Evolutionary conservation across 1,140 invertebrate genomes (phyloP).

Genomic region (Cydia fagiglandana): DNA sequence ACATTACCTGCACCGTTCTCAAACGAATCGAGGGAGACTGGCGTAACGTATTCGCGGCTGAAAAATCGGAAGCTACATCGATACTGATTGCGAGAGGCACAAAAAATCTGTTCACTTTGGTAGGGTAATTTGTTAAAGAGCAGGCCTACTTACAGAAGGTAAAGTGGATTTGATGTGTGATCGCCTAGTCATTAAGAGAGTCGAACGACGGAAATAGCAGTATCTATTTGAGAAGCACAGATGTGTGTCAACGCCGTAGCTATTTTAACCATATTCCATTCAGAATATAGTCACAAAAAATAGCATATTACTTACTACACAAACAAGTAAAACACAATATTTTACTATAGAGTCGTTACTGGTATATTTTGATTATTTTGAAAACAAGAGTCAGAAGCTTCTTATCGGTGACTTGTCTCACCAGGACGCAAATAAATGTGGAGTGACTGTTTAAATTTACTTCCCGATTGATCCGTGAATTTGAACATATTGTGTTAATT

Average conservation of each 20-base stretch:
- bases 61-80: conserved; percentile 22
- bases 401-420: not conserved
- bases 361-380: not conserved
- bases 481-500: conserved; percentile 18
- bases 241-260: conserved; percentile 66
- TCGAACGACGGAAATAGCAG: conserved; percentile 59
- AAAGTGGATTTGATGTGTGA: conserved; percentile 51
- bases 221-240: conserved; percentile 54
- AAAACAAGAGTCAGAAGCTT: not conserved
- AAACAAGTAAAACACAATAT: conserved; percentile 33
- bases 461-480: not conserved
- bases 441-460: not conserved
- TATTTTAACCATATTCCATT: conserved; percentile 45
- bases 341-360: too few species aligned
- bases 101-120: conserved; percentile 9
- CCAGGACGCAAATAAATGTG: not conserved
- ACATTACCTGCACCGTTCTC: not conserved
- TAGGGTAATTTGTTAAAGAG: conserved; percentile 8
- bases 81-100: conserved; percentile 11
- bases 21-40: conserved; percentile 19
- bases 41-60: conserved; percentile 7
- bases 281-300: conserved; percentile 38
- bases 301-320: conserved; percentile 31
- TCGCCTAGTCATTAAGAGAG: conserved; percentile 56
- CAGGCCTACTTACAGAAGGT: conserved; percentile 50